A percentile compares a stretch with the other conserved stretches of the same genome.
Evolutionary conservation across 1,140 invertebrate genomes (phyloP).

Genomic region (Anoplophora glabripennis): DNA sequence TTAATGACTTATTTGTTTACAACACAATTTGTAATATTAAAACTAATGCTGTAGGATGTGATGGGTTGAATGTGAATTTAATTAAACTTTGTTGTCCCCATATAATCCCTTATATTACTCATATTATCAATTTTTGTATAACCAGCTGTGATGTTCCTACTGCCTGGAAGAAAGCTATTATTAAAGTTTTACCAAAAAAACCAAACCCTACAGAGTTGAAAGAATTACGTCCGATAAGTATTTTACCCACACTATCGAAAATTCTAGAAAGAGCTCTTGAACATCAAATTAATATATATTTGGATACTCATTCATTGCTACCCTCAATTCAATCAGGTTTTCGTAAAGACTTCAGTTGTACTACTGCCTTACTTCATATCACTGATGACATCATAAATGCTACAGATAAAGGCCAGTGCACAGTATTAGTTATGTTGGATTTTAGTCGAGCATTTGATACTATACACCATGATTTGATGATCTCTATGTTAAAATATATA

Average conservation of each 20-base stretch:
- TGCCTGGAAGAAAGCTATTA: not conserved
- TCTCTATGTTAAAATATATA: too few species aligned
- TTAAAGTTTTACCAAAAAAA: not conserved
- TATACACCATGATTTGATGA: too few species aligned
- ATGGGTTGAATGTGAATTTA: not conserved
- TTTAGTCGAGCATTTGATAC: too few species aligned
- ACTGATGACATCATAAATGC: too few species aligned
- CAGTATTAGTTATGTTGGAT: too few species aligned
- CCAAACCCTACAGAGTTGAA: not conserved
- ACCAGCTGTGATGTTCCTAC: not conserved
- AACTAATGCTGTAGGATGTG: slow-evolving; percentile 5
- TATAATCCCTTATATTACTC: slow-evolving; percentile 7
- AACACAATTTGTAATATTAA: slow-evolving; percentile 5
- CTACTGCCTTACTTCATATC: slow-evolving; percentile 2
- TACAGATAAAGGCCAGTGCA: too few species aligned
- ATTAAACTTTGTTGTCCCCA: slow-evolving; percentile 5
- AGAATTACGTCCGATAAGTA: not conserved
- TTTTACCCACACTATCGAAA: not conserved
- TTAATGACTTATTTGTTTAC: slow-evolving; percentile 7
- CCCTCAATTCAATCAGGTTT: slow-evolving; percentile 4
- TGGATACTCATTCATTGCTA: not conserved
- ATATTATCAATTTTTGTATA: slow-evolving; percentile 11
- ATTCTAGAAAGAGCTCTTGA: not conserved
- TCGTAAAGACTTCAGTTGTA: slow-evolving; percentile 1
- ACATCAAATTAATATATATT: slow-evolving; percentile 5